phyloP scores from a whole-genome alignment of 1,140 invertebrate genomes.

The Brachionus paranguensis region DNA sequence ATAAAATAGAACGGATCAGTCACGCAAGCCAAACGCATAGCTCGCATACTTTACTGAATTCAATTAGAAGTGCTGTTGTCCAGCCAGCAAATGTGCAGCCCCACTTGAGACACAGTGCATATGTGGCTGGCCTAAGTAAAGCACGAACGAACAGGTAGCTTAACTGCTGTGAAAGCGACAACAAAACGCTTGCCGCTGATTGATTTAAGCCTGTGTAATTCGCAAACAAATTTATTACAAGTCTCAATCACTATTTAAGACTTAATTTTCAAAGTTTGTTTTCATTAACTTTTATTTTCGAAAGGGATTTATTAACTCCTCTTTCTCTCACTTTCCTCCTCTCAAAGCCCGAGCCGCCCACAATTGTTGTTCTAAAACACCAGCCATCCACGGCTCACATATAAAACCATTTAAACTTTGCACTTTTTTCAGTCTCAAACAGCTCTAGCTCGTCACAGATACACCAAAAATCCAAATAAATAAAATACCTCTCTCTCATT shows the following conservation, averaged over 20 bases:
- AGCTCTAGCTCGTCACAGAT: too few species aligned
- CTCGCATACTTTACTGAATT: neutral
- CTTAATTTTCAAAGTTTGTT: conserved; percentile 26
- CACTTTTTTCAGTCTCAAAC: too few species aligned
- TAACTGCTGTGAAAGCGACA: neutral
- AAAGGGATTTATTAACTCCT: conserved; percentile 4
- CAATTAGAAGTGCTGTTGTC: neutral
- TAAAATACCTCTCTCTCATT: too few species aligned
- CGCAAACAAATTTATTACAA: conserved; percentile 11
- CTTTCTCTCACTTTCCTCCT: neutral
- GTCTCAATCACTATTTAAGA: conserved; percentile 6
- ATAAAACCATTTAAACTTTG: neutral
- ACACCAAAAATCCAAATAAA: too few species aligned
- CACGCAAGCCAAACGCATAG: neutral
- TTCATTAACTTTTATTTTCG: conserved; percentile 2
- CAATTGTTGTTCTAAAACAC: neutral
- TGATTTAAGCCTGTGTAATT: neutral
- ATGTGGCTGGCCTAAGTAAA: neutral
- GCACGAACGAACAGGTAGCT: neutral
- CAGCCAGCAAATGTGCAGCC: neutral
- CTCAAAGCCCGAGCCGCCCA: neutral
- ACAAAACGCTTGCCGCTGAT: neutral
- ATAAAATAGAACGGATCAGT: neutral
- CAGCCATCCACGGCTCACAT: neutral
- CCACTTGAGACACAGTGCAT: neutral